Percentiles rank a stretch among this genome's conserved stretches.
Evolutionary conservation across 2,113 vertebrate genomes (phyloP).

Genomic region (Girardinichthys multiradiatus): DNA sequence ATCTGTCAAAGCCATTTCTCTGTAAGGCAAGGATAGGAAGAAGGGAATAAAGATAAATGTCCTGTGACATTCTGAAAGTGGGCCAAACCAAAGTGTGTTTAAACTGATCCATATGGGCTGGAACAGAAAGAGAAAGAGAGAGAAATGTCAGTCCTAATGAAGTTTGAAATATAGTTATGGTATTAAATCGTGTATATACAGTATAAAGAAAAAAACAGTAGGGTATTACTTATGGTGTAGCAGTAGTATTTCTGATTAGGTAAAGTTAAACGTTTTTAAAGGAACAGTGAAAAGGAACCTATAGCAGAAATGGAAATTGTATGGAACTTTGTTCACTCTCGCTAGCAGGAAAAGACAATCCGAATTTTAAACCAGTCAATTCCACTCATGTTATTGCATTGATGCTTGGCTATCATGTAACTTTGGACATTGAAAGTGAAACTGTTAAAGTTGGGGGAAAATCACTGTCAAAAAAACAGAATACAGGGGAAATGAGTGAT

Average conservation of each 20-base stretch:
- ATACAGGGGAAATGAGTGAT: neutral
- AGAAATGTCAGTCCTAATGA: slow-evolving; percentile 50
- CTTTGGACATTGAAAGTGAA: neutral
- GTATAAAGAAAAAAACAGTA: slow-evolving; percentile 23
- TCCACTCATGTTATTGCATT: neutral
- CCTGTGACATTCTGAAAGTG: slow-evolving; percentile 80
- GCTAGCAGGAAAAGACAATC: neutral
- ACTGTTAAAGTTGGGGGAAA: neutral
- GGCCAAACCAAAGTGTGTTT: slow-evolving; percentile 72
- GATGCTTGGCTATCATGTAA: neutral
- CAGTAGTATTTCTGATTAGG: slow-evolving; percentile 26
- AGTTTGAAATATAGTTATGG: slow-evolving; percentile 50
- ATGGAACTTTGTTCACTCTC: neutral
- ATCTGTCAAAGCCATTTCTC: slow-evolving; percentile 81
- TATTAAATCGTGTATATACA: slow-evolving; percentile 38
- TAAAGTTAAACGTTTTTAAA: slow-evolving; percentile 2
- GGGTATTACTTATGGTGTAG: slow-evolving; percentile 37
- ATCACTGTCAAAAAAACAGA: neutral
- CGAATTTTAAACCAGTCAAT: neutral
- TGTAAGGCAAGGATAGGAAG: slow-evolving; percentile 71
- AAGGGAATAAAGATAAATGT: slow-evolving; percentile 83
- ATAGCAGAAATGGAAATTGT: neutral
- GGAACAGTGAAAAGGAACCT: neutral
- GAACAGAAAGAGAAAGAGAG: slow-evolving; percentile 19
- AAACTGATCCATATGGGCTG: slow-evolving; percentile 80